phyloP scores from a whole-genome alignment of 2,888 invertebrate genomes.

The Rhagium mordax region DNA sequence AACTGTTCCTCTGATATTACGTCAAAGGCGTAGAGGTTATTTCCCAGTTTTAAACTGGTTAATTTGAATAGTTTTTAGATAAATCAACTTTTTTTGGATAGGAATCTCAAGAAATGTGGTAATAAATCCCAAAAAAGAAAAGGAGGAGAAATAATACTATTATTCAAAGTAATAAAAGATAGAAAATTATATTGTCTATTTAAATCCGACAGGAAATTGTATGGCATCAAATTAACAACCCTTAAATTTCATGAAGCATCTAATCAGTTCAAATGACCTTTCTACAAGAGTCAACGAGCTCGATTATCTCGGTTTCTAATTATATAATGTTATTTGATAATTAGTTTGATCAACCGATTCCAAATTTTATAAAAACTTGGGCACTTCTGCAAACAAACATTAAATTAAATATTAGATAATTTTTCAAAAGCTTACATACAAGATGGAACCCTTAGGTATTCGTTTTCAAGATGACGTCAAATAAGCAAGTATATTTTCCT shows the following conservation, averaged over 20 bases:
- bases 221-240: conserved; percentile 14
- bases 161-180: too few relatives aligned
- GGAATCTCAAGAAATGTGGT: too few relatives aligned
- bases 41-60: too few relatives aligned
- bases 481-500: too few relatives aligned
- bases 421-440: not conserved
- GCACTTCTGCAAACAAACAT: not conserved
- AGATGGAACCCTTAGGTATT: too few relatives aligned
- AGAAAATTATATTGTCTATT: not conserved
- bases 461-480: too few relatives aligned
- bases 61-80: too few relatives aligned
- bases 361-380: not conserved
- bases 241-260: conserved; percentile 16
- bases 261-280: conserved; percentile 11
- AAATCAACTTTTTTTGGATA: too few relatives aligned
- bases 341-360: conserved; percentile 6
- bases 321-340: conserved; percentile 4
- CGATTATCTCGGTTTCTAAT: not conserved
- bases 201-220: not conserved
- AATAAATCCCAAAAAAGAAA: too few relatives aligned
- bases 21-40: too few relatives aligned
- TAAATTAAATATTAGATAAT: not conserved
- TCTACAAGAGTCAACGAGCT: conserved; percentile 7
- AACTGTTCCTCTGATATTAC: too few relatives aligned
- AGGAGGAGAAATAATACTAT: too few relatives aligned